Evolutionary conservation across 2,888 invertebrate species (phyloP).

Genomic region (Nomada ferruginata): DNA sequence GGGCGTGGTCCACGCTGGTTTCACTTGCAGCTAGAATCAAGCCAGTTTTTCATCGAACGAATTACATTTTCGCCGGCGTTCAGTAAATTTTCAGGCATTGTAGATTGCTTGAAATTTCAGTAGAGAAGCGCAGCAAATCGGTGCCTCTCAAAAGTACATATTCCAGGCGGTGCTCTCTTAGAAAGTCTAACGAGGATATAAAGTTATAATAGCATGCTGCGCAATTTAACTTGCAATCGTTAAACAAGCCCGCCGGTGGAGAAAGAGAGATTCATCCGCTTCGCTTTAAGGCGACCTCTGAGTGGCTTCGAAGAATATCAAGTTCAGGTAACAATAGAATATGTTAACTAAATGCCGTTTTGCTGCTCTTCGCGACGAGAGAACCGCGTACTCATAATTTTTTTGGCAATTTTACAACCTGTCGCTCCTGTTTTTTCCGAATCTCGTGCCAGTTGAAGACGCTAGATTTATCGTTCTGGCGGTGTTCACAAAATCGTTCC

Average conservation of each 20-base stretch:
- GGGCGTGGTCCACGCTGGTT: too few relatives aligned
- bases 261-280: slow-evolving; percentile 40
- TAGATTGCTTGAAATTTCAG: too few relatives aligned
- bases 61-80: slow-evolving; percentile 1
- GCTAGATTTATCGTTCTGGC: neutral
- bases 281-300: slow-evolving; percentile 13
- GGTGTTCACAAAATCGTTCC: neutral
- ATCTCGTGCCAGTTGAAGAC: neutral
- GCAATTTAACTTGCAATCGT: slow-evolving; percentile 66
- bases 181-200: slow-evolving; percentile 67
- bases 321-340: slow-evolving; percentile 37
- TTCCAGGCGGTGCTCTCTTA: slow-evolving; percentile 43
- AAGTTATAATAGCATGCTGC: slow-evolving; percentile 67
- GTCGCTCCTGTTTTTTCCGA: neutral
- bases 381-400: neutral
- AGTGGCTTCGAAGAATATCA: slow-evolving; percentile 38
- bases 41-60: neutral
- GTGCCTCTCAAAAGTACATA: slow-evolving; percentile 50
- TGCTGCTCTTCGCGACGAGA: neutral
- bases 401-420: neutral
- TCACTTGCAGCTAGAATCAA: too few relatives aligned
- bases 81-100: neutral
- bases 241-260: slow-evolving; percentile 56
- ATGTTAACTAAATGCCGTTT: slow-evolving; percentile 26
- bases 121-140: slow-evolving; percentile 34